These are phyloP conservation scores for Heteromyza rotundicornis DNA, from an alignment of 2,888 invertebrate genomes.

Conservation along the genomic window DNA sequence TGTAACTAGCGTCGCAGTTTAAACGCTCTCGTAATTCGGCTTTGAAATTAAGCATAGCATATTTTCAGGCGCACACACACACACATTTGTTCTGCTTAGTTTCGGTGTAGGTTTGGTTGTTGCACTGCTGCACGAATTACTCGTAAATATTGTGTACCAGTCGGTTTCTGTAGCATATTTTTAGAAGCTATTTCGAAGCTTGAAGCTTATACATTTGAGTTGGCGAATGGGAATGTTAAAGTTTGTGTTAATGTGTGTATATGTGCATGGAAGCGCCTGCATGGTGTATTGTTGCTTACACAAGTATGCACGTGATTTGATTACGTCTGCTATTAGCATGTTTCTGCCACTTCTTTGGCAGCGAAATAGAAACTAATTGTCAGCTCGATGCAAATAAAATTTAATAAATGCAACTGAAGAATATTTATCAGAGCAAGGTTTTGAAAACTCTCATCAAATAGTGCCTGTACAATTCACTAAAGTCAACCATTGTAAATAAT, in stretches of 20 bases:
- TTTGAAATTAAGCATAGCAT: slow-evolving; percentile 24
- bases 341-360: neutral
- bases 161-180: neutral
- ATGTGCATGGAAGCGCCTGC: neutral
- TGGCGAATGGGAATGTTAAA: too few relatives aligned
- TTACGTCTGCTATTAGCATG: neutral
- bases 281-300: neutral
- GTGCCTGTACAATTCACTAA: too few relatives aligned
- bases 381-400: too few relatives aligned
- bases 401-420: too few relatives aligned
- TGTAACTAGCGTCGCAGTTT: slow-evolving; percentile 40
- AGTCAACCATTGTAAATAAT: too few relatives aligned
- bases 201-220: neutral
- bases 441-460: too few relatives aligned
- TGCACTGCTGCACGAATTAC: neutral
- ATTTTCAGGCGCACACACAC: neutral
- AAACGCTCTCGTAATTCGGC: slow-evolving; percentile 54
- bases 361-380: neutral
- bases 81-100: neutral
- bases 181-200: neutral
- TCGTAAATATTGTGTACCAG: neutral
- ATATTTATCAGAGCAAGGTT: too few relatives aligned
- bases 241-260: neutral
- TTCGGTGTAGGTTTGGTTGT: neutral
- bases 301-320: neutral